phyloP scores from a whole-genome alignment of 2,888 invertebrate species.

The Choristoneura rosaceana region DNA sequence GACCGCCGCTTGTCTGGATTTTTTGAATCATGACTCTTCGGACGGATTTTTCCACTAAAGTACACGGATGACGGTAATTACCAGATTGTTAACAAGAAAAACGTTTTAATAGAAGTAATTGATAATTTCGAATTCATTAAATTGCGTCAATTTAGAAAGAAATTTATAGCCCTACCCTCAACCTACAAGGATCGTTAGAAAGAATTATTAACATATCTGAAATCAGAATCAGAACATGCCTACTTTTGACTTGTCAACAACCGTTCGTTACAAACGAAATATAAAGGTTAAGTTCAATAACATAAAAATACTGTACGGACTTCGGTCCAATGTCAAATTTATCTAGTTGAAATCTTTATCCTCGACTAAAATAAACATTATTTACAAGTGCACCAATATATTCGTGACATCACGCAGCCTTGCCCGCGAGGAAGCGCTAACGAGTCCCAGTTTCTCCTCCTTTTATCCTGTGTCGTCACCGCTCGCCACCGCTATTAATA shows the following conservation, averaged over 20 bases:
- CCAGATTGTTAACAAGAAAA: neutral
- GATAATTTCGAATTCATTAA: too few species aligned
- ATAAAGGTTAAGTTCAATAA: neutral
- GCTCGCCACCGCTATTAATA: slow-evolving; percentile 68
- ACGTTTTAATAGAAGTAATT: too few species aligned
- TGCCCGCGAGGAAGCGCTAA: slow-evolving; percentile 72
- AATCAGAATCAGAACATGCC: neutral
- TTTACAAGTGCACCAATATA: slow-evolving; percentile 67
- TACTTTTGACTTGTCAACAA: neutral
- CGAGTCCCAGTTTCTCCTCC: slow-evolving; percentile 77
- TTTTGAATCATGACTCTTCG: slow-evolving; percentile 8
- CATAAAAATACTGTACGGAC: neutral
- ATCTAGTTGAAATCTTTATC: neutral
- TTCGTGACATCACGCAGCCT: slow-evolving; percentile 80
- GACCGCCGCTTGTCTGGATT: slow-evolving; percentile 3
- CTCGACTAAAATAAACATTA: slow-evolving; percentile 45
- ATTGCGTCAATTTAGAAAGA: too few species aligned
- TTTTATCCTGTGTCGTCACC: slow-evolving; percentile 80
- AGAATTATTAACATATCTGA: neutral
- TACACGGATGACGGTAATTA: neutral
- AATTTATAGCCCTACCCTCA: neutral
- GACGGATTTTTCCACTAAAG: slow-evolving; percentile 25
- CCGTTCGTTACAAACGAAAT: neutral
- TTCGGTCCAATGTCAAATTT: neutral
- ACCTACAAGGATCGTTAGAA: neutral